These are phyloP conservation scores for Rhadinocentrus ornatus DNA, from an alignment of 2,797 vertebrate species.

Conservation along the genomic window DNA sequence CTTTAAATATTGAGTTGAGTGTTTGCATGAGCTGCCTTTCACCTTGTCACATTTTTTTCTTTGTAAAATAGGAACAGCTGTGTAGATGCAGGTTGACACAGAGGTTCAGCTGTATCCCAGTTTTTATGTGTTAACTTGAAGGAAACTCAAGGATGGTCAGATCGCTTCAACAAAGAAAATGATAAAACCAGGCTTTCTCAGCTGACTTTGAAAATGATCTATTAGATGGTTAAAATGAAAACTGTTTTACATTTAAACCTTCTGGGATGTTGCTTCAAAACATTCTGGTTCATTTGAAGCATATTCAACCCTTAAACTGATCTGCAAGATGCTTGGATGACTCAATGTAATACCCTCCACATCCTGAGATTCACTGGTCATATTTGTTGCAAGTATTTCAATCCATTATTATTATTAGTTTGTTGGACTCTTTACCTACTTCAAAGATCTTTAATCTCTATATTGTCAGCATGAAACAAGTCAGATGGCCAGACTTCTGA, in stretches of 20 bases:
- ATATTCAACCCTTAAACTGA: neutral
- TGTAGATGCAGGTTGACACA: neutral
- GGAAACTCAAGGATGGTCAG: neutral
- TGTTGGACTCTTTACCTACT: neutral
- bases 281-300: neutral
- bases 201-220: neutral
- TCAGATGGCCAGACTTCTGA: neutral
- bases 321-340: neutral
- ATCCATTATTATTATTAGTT: neutral
- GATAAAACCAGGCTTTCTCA: neutral
- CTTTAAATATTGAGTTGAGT: neutral
- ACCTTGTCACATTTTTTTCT: neutral
- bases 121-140: neutral
- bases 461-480: no score
- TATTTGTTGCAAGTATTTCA: neutral
- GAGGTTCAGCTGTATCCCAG: neutral
- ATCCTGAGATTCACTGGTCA: neutral
- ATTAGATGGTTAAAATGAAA: neutral
- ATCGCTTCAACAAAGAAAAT: neutral
- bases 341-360: neutral
- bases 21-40: neutral
- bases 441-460: neutral
- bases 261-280: neutral
- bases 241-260: neutral
- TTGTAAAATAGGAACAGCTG: slow-evolving; percentile 9